These are phyloP conservation scores for Scrobipalpa atriplicella DNA, from an alignment of 2,888 invertebrate genomes.

Conservation along the genomic window DNA sequence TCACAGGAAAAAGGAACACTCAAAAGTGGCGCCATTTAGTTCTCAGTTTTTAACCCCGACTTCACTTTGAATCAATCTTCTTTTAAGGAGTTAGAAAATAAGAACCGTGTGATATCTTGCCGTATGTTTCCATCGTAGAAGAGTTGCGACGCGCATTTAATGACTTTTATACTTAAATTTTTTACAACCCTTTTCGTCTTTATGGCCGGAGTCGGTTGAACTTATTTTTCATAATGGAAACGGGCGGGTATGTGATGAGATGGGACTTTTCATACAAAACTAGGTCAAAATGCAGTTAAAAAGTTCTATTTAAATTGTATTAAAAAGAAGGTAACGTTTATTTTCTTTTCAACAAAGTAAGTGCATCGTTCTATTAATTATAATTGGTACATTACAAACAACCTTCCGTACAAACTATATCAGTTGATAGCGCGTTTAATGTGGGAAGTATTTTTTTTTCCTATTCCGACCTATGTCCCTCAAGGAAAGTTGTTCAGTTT, in stretches of 20 bases:
- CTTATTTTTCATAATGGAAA: constrained; percentile 4
- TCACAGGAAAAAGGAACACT: no score
- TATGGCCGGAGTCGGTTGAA: background rate
- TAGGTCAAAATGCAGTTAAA: constrained; percentile 7
- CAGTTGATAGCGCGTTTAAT: no score
- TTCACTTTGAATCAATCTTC: no score
- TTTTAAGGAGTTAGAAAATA: no score
- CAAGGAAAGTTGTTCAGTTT: background rate
- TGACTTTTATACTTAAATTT: constrained; percentile 9
- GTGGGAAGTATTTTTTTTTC: no score
- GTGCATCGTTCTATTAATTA: no score
- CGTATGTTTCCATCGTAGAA: background rate
- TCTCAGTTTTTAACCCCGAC: no score
- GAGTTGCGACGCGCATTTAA: constrained; percentile 8
- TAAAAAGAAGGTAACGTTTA: no score
- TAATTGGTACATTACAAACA: no score
- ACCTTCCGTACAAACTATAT: no score
- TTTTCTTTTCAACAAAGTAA: no score
- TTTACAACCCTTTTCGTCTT: constrained; percentile 9
- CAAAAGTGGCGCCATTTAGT: no score
- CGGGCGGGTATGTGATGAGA: background rate
- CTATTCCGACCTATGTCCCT: background rate
- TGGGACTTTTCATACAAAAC: background rate
- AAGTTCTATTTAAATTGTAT: background rate
- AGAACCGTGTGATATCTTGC: background rate